phyloP scores from a whole-genome alignment of 2,797 vertebrate genomes.

The Corythornis leucogaster region DNA sequence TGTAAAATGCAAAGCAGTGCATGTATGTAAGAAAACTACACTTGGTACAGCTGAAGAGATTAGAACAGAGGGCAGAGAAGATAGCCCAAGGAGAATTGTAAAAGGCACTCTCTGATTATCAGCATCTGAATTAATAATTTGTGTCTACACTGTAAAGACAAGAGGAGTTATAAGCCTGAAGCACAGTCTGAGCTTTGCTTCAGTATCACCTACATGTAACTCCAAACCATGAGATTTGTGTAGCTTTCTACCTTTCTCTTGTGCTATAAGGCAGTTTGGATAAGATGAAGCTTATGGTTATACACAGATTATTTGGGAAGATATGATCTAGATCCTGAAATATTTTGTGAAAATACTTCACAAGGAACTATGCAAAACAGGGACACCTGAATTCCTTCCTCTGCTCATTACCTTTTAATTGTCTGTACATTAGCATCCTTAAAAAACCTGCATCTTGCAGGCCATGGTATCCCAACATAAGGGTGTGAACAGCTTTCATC shows the following conservation, averaged over 20 bases:
- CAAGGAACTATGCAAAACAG: not conserved
- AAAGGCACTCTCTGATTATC: not conserved
- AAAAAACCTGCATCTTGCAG: not conserved
- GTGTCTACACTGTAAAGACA: not conserved
- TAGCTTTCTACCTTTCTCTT: not conserved
- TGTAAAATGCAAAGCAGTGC: not conserved
- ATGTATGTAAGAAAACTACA: not conserved
- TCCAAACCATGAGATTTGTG: not conserved
- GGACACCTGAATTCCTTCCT: not conserved
- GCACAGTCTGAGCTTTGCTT: not conserved
- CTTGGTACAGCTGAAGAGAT: not conserved
- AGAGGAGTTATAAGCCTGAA: not conserved
- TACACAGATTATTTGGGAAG: not conserved
- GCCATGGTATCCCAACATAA: not conserved
- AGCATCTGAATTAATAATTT: not conserved
- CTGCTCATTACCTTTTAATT: not conserved
- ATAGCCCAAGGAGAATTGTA: not conserved
- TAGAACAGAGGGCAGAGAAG: not conserved
- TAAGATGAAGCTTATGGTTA: not conserved
- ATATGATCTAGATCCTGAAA: not conserved
- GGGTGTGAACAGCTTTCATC: not conserved
- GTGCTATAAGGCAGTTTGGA: not conserved
- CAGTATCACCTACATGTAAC: not conserved
- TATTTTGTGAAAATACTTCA: not conserved
- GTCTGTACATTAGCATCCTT: not conserved